Percentiles rank a stretch among this genome's conserved stretches.
These are phyloP conservation scores for Lepisosteus oculatus DNA, from an alignment of 2,113 vertebrate genomes.

Conservation along the genomic window DNA sequence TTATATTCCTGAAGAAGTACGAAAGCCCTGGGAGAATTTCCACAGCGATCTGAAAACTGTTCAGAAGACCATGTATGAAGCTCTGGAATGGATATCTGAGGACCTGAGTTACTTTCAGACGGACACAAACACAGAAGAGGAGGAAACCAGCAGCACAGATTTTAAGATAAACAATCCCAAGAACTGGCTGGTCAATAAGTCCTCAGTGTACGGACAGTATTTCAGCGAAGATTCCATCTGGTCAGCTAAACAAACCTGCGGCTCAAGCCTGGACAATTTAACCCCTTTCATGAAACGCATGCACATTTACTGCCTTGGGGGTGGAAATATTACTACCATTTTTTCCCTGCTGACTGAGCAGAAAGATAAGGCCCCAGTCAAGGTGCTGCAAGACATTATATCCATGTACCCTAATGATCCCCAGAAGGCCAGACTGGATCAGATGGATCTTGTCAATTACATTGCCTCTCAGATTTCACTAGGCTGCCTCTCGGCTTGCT, in stretches of 20 bases:
- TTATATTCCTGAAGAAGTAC: constrained; percentile 61
- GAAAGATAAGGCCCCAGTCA: constrained; percentile 34
- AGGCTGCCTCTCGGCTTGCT: constrained; percentile 55
- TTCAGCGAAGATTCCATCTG: constrained; percentile 42
- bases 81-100: constrained; percentile 75
- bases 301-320: constrained; percentile 63
- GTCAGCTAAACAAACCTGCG: neutral
- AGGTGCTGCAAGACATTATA: constrained; percentile 56
- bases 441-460: constrained; percentile 64
- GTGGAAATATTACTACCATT: constrained; percentile 68
- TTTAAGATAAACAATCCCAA: constrained; percentile 57
- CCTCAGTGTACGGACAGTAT: constrained; percentile 55
- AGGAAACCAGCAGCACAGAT: constrained; percentile 32
- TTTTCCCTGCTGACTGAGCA: constrained; percentile 61
- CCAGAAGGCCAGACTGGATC: constrained; percentile 40
- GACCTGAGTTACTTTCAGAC: constrained; percentile 77
- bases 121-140: constrained; percentile 54
- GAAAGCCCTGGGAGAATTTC: constrained; percentile 55
- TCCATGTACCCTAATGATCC: constrained; percentile 56
- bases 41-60: constrained; percentile 63
- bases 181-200: constrained; percentile 61
- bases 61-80: constrained; percentile 53
- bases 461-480: constrained; percentile 63
- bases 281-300: constrained; percentile 55
- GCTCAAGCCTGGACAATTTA: constrained; percentile 22